Base-by-base conservation (phyloP, 2,797 vertebrate genomes). In the Alauda arvensis region DNA sequence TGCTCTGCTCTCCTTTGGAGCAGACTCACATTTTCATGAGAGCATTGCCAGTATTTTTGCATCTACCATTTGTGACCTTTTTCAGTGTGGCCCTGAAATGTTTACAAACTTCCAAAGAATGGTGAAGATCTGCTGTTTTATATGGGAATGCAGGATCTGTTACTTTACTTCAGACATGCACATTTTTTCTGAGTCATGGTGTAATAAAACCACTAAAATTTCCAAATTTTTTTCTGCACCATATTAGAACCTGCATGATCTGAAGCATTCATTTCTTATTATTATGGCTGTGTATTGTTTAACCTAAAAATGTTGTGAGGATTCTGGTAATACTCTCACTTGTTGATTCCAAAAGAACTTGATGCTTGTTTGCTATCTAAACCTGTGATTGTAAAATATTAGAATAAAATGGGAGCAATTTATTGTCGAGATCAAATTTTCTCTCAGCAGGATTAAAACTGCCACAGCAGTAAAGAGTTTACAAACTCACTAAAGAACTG, bases 401-500 rank as follows among this genome's bases (percentile, higher is more conserved):
- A 94, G 95, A 88, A 93, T 93, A 93, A 95, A 94, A 92, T 92
- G 63, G 86, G 85, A 93, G 55, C 93, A 89, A 93, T 96, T 95
- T 95, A 92, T 96, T 95, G 92, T 89, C 78, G 23, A 59, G 94
- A 90, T 96, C 94, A 88, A 84, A 85, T 95, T 95, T 96, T 88
- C 87, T 84, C 94, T 91, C 91, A 91, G 91, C 90, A 95, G 96
- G 96, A 96, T 96, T 96, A 97, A 96, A 96, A 95, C 94, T 95
- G 90, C 96, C 92, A 92, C 84, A 85, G 94, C 91, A 94, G 92
- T 96, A 96, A 97, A 95, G 94, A 93, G 94, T 96, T 97, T 97
- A 96, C 96, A 96, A 96, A 97, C 95, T 97, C 94, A 93, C 92
- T 94, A 91, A 96, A 96, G 94, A 95, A 93, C 96, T 96, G 96